A percentile compares a stretch with the other conserved stretches of the same genome.
Evolutionary conservation across 2,888 invertebrate species (phyloP).

Genomic region (Coelogynopora nodosa): DNA sequence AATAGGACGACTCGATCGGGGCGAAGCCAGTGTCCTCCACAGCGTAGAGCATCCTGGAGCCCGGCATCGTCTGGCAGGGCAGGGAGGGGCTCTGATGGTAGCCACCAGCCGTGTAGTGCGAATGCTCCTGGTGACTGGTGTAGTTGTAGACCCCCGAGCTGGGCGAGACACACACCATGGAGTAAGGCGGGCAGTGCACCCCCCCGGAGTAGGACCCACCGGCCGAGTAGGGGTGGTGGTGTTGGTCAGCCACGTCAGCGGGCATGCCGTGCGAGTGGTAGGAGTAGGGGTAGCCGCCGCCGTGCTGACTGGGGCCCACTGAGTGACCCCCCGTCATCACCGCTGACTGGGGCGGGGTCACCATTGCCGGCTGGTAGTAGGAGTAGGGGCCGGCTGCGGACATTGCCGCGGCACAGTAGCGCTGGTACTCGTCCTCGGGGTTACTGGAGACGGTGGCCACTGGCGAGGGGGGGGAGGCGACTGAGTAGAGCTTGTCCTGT

Average conservation of each 20-base stretch:
- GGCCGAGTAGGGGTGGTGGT: neutral
- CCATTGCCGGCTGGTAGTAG: neutral
- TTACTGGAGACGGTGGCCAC: neutral
- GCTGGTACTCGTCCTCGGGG: neutral
- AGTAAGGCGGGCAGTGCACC: neutral
- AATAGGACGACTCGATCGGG: neutral
- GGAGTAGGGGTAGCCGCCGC: neutral
- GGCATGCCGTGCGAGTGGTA: neutral
- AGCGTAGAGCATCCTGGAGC: neutral
- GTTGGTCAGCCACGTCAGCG: neutral
- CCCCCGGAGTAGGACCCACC: no score
- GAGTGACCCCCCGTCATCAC: neutral
- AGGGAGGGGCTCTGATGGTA: neutral
- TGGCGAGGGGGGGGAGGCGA: neutral
- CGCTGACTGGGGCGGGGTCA: neutral
- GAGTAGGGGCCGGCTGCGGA: neutral
- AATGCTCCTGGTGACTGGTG: neutral
- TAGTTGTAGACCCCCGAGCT: neutral
- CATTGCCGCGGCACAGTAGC: neutral
- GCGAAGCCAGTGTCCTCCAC: neutral
- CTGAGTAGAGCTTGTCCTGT: neutral
- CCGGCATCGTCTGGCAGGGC: neutral
- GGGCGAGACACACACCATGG: neutral
- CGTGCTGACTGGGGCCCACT: neutral
- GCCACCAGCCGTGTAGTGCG: neutral